Evolutionary conservation across 2,888 invertebrate genomes (phyloP).

Genomic region (Drosophila planitibia): DNA sequence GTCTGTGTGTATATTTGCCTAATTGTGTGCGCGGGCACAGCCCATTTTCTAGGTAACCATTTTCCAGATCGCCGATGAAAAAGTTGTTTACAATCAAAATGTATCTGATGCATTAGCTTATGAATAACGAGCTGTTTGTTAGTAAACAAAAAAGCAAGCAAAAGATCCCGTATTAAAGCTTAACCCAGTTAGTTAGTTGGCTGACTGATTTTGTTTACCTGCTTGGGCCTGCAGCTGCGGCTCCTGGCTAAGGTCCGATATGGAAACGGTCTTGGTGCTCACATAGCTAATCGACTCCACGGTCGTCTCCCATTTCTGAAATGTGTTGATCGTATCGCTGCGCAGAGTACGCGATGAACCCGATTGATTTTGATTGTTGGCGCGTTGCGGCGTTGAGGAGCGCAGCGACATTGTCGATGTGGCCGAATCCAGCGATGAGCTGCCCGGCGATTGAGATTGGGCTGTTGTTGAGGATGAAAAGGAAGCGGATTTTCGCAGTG

Average conservation of each 20-base stretch:
- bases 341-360: conserved; percentile 73
- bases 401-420: conserved; percentile 78
- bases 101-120: conserved; percentile 48
- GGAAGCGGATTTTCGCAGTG: conserved; percentile 79
- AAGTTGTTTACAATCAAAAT: conserved; percentile 44
- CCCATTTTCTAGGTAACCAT: conserved; percentile 68
- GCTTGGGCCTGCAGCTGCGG: conserved; percentile 64
- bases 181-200: conserved; percentile 15
- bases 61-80: conserved; percentile 69
- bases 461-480: conserved; percentile 75
- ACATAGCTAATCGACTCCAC: conserved; percentile 85
- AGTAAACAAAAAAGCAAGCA: conserved; percentile 57
- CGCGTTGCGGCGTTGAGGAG: conserved; percentile 66
- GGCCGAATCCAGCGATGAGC: conserved; percentile 76
- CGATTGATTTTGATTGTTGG: conserved; percentile 10
- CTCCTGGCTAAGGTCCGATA: conserved; percentile 71
- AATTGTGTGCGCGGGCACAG: conserved; percentile 29
- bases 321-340: conserved; percentile 84
- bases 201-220: conserved; percentile 44
- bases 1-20: neutral
- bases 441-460: conserved; percentile 62
- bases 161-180: conserved; percentile 20
- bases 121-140: conserved; percentile 49
- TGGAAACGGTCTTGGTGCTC: conserved; percentile 83
- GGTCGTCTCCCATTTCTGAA: conserved; percentile 85